Evolutionary conservation across 2,797 vertebrate genomes (phyloP), one percentile per base, ranked within the genome.

Genomic region (Xerus rutilus): DNA sequence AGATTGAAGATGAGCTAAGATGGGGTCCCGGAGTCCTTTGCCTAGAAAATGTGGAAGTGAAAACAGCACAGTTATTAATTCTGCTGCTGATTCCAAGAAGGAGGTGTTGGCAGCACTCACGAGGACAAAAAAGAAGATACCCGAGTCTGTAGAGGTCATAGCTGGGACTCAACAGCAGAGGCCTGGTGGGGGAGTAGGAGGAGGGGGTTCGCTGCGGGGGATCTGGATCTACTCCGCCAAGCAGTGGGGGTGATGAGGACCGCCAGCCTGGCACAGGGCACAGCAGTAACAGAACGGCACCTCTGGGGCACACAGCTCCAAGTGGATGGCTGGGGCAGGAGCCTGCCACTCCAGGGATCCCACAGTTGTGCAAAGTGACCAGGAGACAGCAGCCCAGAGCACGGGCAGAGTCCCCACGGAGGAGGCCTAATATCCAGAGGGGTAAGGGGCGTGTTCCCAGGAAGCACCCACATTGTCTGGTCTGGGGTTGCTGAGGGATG

Each of bases 91-190:
- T 17, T 85, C 18, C 0, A 70, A 93, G 89, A 28, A 70, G 76
- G 87, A 95, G 96, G 95, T 97, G 96, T 96, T 97, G 96, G 92
- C 94, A 95, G 95, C 76, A 54, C 77, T 95, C 23, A 45, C 23
- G 92, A 91, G 89, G 84, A 89, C 54, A 15, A 32, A 69, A 39
- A 35, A 65, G 90, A 57, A 59, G 81, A 30, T 6, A 17, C n/a
- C 52, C 0, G 7, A 65, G 82, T 20, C 92, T 30, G 67, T 15
- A 59, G 96, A 96, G 95, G 94, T 92, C 90, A 30, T 0, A 21
- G 23, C 91, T 67, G 89, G 93, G 85, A 87, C 64, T 21, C 28
- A 39, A 2, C 45, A 18, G 54, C 67, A 1, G 23, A 77, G 32
- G 70, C 91, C 91, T 10, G 9, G 0, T 0, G 18, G 28, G 32